These are phyloP conservation scores for Apostichopus parvimensis DNA, from an alignment of 35 echinoderm and acorn worm species.

Conservation along the genomic window DNA sequence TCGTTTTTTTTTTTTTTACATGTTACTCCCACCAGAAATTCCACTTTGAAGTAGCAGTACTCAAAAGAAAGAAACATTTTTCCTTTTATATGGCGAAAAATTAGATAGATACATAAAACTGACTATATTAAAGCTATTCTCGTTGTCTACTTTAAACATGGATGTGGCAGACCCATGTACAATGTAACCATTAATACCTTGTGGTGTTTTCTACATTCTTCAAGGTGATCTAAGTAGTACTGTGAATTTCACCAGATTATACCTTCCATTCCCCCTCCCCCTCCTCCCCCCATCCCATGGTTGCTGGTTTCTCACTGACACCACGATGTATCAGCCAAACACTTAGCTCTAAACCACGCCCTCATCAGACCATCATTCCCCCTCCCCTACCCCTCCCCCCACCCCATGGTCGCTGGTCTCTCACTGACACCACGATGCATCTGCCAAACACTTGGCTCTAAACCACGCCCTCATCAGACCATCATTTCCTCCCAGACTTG, in stretches of 20 bases:
- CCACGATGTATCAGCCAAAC: constrained; percentile 59
- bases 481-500: constrained; percentile 50
- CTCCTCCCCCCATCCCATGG: too few species aligned
- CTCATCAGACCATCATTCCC: constrained; percentile 60
- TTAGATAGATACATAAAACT: too few species aligned
- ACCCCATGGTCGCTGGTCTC: neutral
- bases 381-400: neutral
- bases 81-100: too few species aligned
- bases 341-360: constrained; percentile 76
- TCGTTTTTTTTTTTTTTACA: too few species aligned
- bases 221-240: constrained; percentile 13
- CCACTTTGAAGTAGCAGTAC: too few species aligned
- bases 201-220: neutral
- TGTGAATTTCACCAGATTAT: neutral
- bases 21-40: too few species aligned
- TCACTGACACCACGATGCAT: constrained; percentile 61
- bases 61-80: too few species aligned
- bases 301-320: constrained; percentile 26
- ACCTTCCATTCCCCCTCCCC: too few species aligned
- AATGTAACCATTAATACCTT: too few species aligned
- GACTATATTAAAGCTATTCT: too few species aligned
- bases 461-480: constrained; percentile 74
- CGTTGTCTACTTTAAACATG: too few species aligned
- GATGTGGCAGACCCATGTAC: too few species aligned
- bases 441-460: constrained; percentile 62